Percentiles rank a stretch among this genome's conserved stretches.
phyloP scores from a whole-genome alignment of 2,113 vertebrate genomes.

The Cepphus grylle region DNA sequence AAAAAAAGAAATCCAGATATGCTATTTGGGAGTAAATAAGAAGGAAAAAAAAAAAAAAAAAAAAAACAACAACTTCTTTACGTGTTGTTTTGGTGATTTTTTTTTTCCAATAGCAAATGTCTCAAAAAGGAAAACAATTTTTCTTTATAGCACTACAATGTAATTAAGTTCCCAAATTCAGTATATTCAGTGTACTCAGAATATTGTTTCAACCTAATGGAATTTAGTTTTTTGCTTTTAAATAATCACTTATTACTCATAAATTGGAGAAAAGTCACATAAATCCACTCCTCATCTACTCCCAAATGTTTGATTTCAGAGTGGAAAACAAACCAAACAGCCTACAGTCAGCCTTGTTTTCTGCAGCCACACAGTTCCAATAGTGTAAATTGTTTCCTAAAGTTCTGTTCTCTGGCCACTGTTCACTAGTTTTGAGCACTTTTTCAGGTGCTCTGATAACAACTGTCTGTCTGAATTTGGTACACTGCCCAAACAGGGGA shows the following conservation, averaged over 20 bases:
- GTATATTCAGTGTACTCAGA: not conserved
- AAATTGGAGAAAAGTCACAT: not conserved
- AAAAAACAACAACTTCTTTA: not conserved
- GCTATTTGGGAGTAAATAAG: not conserved
- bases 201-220: not conserved
- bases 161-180: not conserved
- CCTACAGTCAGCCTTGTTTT: not conserved
- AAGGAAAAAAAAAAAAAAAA: not conserved
- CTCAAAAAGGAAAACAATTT: not conserved
- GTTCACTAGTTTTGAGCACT: not conserved
- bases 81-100: not conserved
- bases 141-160: not conserved
- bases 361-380: not conserved
- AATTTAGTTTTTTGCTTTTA: not conserved
- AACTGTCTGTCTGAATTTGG: not conserved
- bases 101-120: not conserved
- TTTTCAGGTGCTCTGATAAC: not conserved
- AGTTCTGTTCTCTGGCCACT: not conserved
- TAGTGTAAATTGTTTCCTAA: not conserved
- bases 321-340: not conserved
- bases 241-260: not conserved
- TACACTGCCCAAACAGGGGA: not conserved
- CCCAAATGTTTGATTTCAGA: not conserved
- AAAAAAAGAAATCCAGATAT: not conserved
- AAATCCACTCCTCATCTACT: not conserved